phyloP scores from a whole-genome alignment of 2,797 vertebrate species.

The Malurus leucopterus region DNA sequence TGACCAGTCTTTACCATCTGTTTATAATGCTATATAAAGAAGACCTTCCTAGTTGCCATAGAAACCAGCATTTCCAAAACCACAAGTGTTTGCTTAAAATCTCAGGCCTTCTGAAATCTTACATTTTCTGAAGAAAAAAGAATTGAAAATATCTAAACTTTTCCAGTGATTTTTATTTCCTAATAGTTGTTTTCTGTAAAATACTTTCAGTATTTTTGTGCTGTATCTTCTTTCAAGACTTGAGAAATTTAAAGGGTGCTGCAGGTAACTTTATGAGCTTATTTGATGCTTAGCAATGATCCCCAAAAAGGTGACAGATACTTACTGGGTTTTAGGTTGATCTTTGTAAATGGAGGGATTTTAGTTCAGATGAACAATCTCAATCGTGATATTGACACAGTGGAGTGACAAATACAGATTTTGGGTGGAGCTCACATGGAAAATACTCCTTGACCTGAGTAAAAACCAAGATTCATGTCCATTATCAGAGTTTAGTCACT shows the following conservation, averaged over 20 bases:
- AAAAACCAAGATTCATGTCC: background rate
- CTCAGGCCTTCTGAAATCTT: conserved; percentile 69
- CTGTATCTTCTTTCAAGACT: conserved; percentile 10
- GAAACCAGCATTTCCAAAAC: conserved; percentile 78
- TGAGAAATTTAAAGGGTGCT: background rate
- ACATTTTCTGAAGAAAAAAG: conserved; percentile 44
- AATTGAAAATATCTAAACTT: conserved; percentile 57
- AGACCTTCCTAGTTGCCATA: conserved; percentile 73
- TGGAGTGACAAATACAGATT: background rate
- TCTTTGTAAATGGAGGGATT: conserved; percentile 6
- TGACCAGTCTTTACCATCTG: conserved; percentile 81
- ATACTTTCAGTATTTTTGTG: background rate
- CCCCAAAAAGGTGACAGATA: background rate
- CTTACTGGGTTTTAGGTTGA: background rate
- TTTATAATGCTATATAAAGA: conserved; percentile 84
- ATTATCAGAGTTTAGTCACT: background rate
- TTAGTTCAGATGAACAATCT: background rate
- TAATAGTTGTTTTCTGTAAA: conserved; percentile 31
- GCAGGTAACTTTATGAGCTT: conserved; percentile 15
- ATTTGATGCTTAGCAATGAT: conserved; percentile 1
- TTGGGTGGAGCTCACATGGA: background rate
- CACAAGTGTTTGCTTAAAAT: conserved; percentile 77
- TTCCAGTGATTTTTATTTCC: conserved; percentile 15
- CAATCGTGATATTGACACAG: background rate
- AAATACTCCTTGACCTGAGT: background rate